Evolutionary conservation across 2,888 invertebrate species (phyloP), one percentile per base, ranked within the genome.

Genomic region (Busseola fusca): DNA sequence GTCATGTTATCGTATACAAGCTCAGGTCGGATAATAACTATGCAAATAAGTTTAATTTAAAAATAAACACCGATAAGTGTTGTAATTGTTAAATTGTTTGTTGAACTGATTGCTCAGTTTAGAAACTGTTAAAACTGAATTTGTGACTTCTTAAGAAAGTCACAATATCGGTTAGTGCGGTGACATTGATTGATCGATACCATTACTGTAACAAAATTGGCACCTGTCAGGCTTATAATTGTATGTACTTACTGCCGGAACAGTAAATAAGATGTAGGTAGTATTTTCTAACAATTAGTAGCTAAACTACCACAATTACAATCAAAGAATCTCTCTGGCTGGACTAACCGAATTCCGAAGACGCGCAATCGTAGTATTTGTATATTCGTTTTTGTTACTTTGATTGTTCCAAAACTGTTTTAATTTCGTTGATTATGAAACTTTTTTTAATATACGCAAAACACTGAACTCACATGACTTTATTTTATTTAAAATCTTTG

Each of bases 1-100:
- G 81, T 81, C 78, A 81, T 78, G 80, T 76, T 82, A 81, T 78
- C 83, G 87, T 89, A 89, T 88, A 89, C 85, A 89, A 85, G 86
- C 84, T 72, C 74, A 57, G 58, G 54, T 62, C 64, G 69, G 74
- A 66, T 80, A 78, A 76, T 80, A 82, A 65, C 72, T 85, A 75
- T 72, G 74, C 72, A 82, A 80, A 84, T 78, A 82, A 74, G 45
- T 82, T 84, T 78, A 77, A 83, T 75, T 81, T 72, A 75, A 71
- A 78, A 76, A 71, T 77, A 79, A 83, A 84, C 83, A 73, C 72
- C 63, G 79, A 59, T 84, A 72, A 72, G 67, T 72, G 74, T 68
- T 64, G 72, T 64, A 76, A 78, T 68, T 77, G 76, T 76, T 68
- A 69, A 80, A 67, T 72, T 76, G 66, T 81, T 83, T 84, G 63